Evolutionary conservation across 2,888 invertebrate species (phyloP).

Genomic region (Stegana nigrithorax): DNA sequence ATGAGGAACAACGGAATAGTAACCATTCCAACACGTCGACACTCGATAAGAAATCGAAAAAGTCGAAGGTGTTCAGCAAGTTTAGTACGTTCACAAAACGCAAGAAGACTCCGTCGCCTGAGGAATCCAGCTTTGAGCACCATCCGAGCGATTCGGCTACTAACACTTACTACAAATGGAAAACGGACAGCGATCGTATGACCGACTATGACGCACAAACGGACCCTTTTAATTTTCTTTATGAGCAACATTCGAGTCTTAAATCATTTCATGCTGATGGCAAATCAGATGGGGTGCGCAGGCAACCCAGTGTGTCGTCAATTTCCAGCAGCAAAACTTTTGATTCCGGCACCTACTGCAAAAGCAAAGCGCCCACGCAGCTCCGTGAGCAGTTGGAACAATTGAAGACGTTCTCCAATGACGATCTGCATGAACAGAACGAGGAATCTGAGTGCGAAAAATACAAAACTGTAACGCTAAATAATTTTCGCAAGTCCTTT

Average conservation of each 20-base stretch:
- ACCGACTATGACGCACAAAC: slow-evolving; percentile 59
- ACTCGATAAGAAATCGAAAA: slow-evolving; percentile 62
- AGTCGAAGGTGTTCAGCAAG: slow-evolving; percentile 62
- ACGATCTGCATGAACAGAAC: slow-evolving; percentile 42
- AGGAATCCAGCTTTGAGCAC: slow-evolving; percentile 50
- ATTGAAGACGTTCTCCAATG: slow-evolving; percentile 50
- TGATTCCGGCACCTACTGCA: slow-evolving; percentile 64
- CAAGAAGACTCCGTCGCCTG: slow-evolving; percentile 58
- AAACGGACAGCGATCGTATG: slow-evolving; percentile 53
- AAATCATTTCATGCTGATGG: slow-evolving; percentile 33
- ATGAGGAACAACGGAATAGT: slow-evolving; percentile 36
- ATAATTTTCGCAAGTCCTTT: slow-evolving; percentile 66
- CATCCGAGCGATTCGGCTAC: slow-evolving; percentile 64
- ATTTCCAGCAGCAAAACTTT: slow-evolving; percentile 43
- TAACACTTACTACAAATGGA: slow-evolving; percentile 65
- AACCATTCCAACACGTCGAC: slow-evolving; percentile 54
- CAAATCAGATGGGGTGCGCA: slow-evolving; percentile 28
- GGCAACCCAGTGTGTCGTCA: slow-evolving; percentile 37
- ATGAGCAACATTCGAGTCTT: slow-evolving; percentile 60
- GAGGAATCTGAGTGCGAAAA: slow-evolving; percentile 54
- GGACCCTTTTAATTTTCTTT: slow-evolving; percentile 66
- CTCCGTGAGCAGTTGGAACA: slow-evolving; percentile 61
- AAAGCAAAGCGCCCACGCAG: slow-evolving; percentile 57
- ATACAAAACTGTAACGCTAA: slow-evolving; percentile 65
- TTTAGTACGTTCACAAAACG: slow-evolving; percentile 66